phyloP scores from a whole-genome alignment of 2,888 invertebrate species.

The Eutolmus rufibarbis region DNA sequence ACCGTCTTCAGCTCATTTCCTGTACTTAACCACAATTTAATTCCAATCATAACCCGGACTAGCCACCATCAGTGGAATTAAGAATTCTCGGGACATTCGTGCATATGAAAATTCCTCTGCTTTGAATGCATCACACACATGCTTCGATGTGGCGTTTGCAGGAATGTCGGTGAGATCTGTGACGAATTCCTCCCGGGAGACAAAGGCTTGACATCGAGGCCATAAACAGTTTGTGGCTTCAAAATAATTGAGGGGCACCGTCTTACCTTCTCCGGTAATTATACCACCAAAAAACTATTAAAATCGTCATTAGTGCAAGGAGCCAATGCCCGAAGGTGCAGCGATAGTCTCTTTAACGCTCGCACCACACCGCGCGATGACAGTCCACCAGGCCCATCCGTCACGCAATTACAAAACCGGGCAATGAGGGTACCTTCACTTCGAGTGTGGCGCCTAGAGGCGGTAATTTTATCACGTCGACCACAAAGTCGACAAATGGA shows the following conservation, averaged over 20 bases:
- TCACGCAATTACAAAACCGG: conserved; percentile 33
- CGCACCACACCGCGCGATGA: neutral
- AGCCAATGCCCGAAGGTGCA: neutral
- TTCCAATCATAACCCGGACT: conserved; percentile 11
- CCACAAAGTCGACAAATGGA: conserved; percentile 42
- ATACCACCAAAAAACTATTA: conserved; percentile 23
- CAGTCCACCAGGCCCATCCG: conserved; percentile 6
- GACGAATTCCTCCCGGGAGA: neutral
- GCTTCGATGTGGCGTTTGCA: conserved; percentile 24
- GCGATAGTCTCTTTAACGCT: neutral
- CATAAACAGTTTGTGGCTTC: conserved; percentile 1
- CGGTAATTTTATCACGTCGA: conserved; percentile 43
- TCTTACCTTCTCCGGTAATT: conserved; percentile 20
- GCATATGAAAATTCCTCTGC: conserved; percentile 2
- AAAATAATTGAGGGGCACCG: neutral
- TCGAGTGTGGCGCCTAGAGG: conserved; percentile 39
- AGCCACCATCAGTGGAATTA: conserved; percentile 18
- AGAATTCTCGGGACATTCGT: conserved; percentile 23
- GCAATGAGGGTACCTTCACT: neutral
- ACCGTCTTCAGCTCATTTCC: conserved; percentile 30
- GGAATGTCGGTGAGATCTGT: conserved; percentile 35
- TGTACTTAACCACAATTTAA: conserved; percentile 37
- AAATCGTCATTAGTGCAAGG: conserved; percentile 19
- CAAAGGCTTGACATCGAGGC: neutral
- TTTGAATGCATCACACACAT: conserved; percentile 26